Evolutionary conservation across 2,888 invertebrate genomes (phyloP), one percentile per base, ranked within the genome.

Genomic region (Caenorhabditis becei): DNA sequence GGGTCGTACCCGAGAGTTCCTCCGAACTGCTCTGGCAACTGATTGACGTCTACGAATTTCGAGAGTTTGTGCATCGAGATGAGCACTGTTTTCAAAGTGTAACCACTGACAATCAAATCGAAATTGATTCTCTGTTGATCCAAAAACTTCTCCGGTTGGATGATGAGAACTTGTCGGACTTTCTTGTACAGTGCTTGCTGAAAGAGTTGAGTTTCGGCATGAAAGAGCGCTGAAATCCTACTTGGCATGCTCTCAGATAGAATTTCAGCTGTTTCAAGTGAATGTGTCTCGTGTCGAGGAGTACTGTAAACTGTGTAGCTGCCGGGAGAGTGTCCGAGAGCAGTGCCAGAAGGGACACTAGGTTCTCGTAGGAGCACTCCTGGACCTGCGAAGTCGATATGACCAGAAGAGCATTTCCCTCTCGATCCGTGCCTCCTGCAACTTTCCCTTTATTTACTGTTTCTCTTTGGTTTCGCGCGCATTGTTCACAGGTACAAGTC

Each of bases 81-180:
- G 91, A 94, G 94, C 88, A 94, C 93, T 44, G 94, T 94, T 95
- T 87, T 89, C 77, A 90, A 89, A 10, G 85, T 83, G 67, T 89
- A 88, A 7, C 87, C 86, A 47, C 89, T 89, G 58, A 90, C 70
- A 11, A 88, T 71, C 61, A 90, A 71, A 62, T 90, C 90, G 59
- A 90, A 74, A 47, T 84, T 84, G 51, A 95, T 94, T 32, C 93
- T 91, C 89, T 94, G 94, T 90, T 95, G 94, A 89, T 95, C 95
- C 94, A 95, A 94, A 92, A 95, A 94, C 58, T 94, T 94, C 89
- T 95, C 95, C 26, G 94, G 94, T 87, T 94, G 93, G 81, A 95
- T 92, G 77, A 95, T 94, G 88, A 95, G 51, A 14, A 83, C 89
- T 41, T 89, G 87, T 18, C 87, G 83, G 23, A 89, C 83, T 62